Evolutionary conservation across 1,140 invertebrate species (phyloP), one percentile per base, ranked within the genome.

Genomic region (Pseudomyrmex flavicornis): DNA sequence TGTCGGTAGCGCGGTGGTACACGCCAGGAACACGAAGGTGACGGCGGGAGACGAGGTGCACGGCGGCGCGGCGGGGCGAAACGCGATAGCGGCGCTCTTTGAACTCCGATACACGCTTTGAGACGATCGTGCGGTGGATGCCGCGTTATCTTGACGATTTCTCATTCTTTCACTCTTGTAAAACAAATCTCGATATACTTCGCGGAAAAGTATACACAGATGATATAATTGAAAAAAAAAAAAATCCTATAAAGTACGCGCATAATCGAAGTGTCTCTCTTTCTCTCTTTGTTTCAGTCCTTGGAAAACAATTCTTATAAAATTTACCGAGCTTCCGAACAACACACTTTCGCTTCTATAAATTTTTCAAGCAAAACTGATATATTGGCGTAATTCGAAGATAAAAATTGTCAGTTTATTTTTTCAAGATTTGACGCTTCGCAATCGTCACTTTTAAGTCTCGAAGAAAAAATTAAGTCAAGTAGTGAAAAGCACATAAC

Each of bases 21-120:
- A 7, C 35, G 35, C 5, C 35, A 35, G 35, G 35, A 35, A 7
- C 35, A 35, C 35, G 35, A 35, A 35, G 35, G 35, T 35, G n/a
- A 20, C 7, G 54, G 54, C 22, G 35, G 22, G 46, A 44, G 56
- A 44, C 44, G 17, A 26, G 66, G 52, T 7, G 54, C 35, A 35
- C 22, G 10, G 54, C 13, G n/a, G 17, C 20, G 20, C 13, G n/a
- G 17, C 20, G 20, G 17, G 54, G 17, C 56, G 56, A 13, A 26
- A 26, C 22, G 61, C 44, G 56, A 74, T 74, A 74, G 72, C 72
- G 72, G 72, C 72, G 17, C 48, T 17, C 44, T 74, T 74, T 61
- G 72, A 74, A 58, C 56, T 59, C 44, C 10, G 13, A 35, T 48
- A 56, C 35, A 8, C 48, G 44, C 58, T 13, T 17, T 61, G 46